Percentiles rank a stretch among this genome's conserved stretches.
These are phyloP conservation scores for Drosophila pseudoobscura DNA, from an alignment of 1,140 invertebrate genomes.

Conservation along the genomic window DNA sequence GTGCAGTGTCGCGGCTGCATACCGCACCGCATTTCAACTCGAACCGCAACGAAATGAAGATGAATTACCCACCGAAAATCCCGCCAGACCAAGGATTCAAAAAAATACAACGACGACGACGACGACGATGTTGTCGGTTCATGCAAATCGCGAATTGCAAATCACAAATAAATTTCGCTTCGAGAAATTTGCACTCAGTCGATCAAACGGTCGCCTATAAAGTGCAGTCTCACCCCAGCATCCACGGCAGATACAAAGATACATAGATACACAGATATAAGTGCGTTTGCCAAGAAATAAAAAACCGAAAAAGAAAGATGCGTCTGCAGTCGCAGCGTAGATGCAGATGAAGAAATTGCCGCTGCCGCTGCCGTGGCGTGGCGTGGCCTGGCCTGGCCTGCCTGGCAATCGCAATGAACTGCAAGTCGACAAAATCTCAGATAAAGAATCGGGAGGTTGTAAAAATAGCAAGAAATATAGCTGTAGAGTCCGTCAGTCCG, in stretches of 20 bases:
- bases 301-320: constrained; percentile 29
- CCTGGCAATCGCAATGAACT: constrained; percentile 56
- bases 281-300: constrained; percentile 75
- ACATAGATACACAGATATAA: constrained; percentile 51
- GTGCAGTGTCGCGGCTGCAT: constrained; percentile 67
- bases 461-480: constrained; percentile 67
- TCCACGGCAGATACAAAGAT: constrained; percentile 31
- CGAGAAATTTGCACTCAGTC: constrained; percentile 76
- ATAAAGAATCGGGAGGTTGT: constrained; percentile 71
- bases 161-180: constrained; percentile 77
- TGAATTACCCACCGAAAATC: constrained; percentile 77
- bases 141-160: constrained; percentile 75
- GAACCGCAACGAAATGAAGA: constrained; percentile 82
- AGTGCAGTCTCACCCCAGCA: constrained; percentile 47
- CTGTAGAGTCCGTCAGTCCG: constrained; percentile 24
- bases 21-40: constrained; percentile 79
- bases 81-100: constrained; percentile 36
- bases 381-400: constrained; percentile 4
- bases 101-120: constrained; percentile 7
- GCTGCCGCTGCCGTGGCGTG: constrained; percentile 20
- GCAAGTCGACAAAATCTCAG: constrained; percentile 70
- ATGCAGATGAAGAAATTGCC: constrained; percentile 61
- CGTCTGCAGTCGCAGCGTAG: constrained; percentile 39
- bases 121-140: constrained; percentile 24
- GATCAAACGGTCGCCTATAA: constrained; percentile 71